These are phyloP conservation scores for Himalopsyche phryganea DNA, from an alignment of 1,140 invertebrate genomes.

Conservation along the genomic window DNA sequence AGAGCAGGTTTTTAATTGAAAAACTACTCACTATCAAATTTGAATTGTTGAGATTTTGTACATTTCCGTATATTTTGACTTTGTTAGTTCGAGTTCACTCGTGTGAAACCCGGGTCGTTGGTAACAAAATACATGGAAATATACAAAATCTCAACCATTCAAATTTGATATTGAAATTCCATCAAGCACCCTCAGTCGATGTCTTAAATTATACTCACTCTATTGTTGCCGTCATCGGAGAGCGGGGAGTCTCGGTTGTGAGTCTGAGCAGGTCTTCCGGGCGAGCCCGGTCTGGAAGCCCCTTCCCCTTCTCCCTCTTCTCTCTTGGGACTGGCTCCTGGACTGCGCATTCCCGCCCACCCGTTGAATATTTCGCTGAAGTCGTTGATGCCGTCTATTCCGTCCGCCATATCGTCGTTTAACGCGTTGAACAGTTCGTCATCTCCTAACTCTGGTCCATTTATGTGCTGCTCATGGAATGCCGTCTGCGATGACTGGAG, in stretches of 20 bases:
- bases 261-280: conserved; percentile 36
- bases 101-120: too few species aligned
- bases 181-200: too few species aligned
- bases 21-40: too few species aligned
- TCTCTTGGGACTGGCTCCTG: conserved; percentile 55
- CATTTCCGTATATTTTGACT: too few species aligned
- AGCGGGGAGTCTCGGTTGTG: conserved; percentile 57
- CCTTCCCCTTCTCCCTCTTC: conserved; percentile 38
- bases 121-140: too few species aligned
- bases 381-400: conserved; percentile 69
- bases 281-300: conserved; percentile 35
- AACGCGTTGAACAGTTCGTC: conserved; percentile 70
- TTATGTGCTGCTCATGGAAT: conserved; percentile 78
- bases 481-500: conserved; percentile 79
- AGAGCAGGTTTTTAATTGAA: too few species aligned
- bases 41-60: too few species aligned
- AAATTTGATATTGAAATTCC: too few species aligned
- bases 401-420: conserved; percentile 70
- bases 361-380: conserved; percentile 65
- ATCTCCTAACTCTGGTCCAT: conserved; percentile 69
- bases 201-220: conserved; percentile 49
- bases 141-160: too few species aligned
- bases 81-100: too few species aligned
- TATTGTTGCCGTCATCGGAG: conserved; percentile 56
- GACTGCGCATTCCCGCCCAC: conserved; percentile 54